A percentile compares a stretch with the other conserved stretches of the same genome.
Conservation (phyloP, 2,113 vertebrate species). For the Indicator indicator region DNA sequence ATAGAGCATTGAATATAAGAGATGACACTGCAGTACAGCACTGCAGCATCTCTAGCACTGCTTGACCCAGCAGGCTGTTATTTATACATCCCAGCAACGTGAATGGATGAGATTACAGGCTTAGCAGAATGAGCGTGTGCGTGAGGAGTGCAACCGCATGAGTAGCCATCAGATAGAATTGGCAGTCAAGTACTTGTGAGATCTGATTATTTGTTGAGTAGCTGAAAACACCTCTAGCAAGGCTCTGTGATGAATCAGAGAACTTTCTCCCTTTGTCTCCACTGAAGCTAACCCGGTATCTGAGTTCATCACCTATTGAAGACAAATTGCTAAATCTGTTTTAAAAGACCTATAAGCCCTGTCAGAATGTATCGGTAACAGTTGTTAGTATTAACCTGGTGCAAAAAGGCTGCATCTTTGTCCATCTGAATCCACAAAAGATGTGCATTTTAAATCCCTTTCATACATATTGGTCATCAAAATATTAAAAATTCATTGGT, state of each 20-base stretch:
- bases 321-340: not conserved
- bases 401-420: not conserved
- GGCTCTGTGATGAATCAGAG: not conserved
- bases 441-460: not conserved
- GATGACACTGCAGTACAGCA: fast-evolving
- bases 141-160: not conserved
- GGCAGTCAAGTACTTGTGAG: not conserved
- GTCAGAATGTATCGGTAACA: not conserved
- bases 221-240: not conserved
- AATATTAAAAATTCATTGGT: not conserved
- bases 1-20: not conserved
- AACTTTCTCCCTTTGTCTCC: not conserved
- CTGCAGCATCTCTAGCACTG: not conserved
- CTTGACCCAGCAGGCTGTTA: not conserved
- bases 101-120: not conserved
- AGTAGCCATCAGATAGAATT: not conserved
- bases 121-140: not conserved
- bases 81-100: not conserved
- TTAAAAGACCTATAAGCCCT: not conserved
- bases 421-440: not conserved
- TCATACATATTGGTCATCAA: not conserved
- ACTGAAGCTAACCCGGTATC: not conserved
- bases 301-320: not conserved
- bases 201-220: not conserved
- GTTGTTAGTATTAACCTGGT: not conserved